Evolutionary conservation across 2,888 invertebrate genomes (phyloP), one percentile per base, ranked within the genome.

Genomic region (Pecten maximus): DNA sequence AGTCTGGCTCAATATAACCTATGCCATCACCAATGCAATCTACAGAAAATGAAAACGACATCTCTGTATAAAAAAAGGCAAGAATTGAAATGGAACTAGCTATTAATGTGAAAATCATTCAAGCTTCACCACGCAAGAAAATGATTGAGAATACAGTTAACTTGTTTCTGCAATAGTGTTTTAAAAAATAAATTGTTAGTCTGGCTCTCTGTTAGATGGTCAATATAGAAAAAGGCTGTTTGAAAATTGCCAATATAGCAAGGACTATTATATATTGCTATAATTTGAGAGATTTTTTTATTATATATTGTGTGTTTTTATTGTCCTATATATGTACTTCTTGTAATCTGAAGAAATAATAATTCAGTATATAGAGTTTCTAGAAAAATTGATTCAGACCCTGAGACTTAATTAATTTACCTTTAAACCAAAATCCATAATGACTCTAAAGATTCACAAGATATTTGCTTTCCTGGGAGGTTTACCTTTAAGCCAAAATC

Each of bases 41-140:
- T 74, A 35, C 74, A 74, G 35, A 74, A 74, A 74, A 35, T 74
- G 74, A 74, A 74, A 74, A 35, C 74, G 74, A 74, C 28, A 74
- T 74, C 35, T 15, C 35, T 8, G 35, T 35, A 74, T 35, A 74
- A 74, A n/a, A 54, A 74, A 35, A 28, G 35, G 35, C 74, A 12
- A 35, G 35, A 28, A 74, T 74, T 74, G 74, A 74, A 35, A 74
- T 74, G 35, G 28, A 74, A 74, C 74, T 74, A 16, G 35, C 28
- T 35, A 28, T 74, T 6, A 10, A 74, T 74, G 74, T 74, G 74
- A 74, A 74, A 74, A 74, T 2, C 74, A 28, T 74, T 74, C 74
- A 28, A 35, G 74, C 35, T 74, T 74, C 74, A 74, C 16, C 74
- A 10, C 74, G 10, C 16, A 23, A 10, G 28, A 74, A 74, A 74